phyloP scores from a whole-genome alignment of 1,140 invertebrate genomes.

The Andrena cerasifolii region DNA sequence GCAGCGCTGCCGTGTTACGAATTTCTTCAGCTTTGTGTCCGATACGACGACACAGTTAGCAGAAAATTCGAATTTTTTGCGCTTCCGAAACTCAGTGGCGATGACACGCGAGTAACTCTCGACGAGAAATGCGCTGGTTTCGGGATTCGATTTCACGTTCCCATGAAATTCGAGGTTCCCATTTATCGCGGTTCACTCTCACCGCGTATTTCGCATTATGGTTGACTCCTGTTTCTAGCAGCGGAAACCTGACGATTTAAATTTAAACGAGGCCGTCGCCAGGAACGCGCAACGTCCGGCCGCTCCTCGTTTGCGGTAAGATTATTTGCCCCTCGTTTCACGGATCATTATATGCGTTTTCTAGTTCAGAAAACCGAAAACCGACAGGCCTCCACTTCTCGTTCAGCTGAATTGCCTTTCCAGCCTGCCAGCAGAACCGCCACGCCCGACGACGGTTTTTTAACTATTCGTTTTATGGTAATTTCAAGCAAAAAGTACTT shows the following conservation, averaged over 20 bases:
- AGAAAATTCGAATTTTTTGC: too few species aligned
- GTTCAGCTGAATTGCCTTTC: conserved; percentile 10
- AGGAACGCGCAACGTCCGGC: neutral
- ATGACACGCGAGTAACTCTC: conserved; percentile 6
- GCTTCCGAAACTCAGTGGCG: too few species aligned
- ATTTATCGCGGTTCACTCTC: conserved; percentile 33
- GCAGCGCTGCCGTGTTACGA: too few species aligned
- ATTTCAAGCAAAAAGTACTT: neutral
- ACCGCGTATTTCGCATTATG: conserved; percentile 37
- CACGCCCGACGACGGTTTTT: too few species aligned
- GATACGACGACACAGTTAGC: too few species aligned
- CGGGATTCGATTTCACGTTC: conserved; percentile 32
- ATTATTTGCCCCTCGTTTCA: conserved; percentile 40
- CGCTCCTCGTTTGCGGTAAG: conserved; percentile 34
- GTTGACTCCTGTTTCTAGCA: neutral
- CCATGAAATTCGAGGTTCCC: neutral
- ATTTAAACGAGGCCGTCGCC: conserved; percentile 34
- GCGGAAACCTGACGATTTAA: conserved; percentile 44
- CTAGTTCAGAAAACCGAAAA: conserved; percentile 30
- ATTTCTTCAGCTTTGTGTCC: too few species aligned
- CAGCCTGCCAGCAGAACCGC: neutral
- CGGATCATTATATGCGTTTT: conserved; percentile 45
- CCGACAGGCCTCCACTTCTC: neutral
- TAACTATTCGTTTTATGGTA: neutral
- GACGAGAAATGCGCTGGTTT: conserved; percentile 4